Conservation (phyloP, 2,113 vertebrate genomes). For the Bostrychus sinensis region DNA sequence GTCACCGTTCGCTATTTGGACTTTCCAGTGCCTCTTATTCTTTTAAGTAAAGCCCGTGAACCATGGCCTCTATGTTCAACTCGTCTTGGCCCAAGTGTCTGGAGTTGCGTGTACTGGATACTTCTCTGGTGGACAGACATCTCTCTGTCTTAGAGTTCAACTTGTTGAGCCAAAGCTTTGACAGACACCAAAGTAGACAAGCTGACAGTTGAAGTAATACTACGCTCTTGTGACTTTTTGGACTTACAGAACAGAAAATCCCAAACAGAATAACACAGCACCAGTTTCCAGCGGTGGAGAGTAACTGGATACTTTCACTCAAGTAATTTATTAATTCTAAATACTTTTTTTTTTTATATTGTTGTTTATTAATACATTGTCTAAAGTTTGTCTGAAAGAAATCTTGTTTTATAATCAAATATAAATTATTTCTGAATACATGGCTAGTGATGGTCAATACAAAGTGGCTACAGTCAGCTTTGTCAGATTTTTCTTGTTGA, state of each 20-base stretch:
- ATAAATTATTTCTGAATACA: neutral
- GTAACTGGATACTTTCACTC: too few species aligned
- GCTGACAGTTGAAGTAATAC: conserved; percentile 44
- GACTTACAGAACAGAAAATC: conserved; percentile 15
- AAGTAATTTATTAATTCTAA: too few species aligned
- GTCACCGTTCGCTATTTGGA: neutral
- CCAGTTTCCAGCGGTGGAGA: too few species aligned
- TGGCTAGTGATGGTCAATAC: neutral
- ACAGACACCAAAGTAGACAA: conserved; percentile 44
- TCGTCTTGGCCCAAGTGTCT: conserved; percentile 45
- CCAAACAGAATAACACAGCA: too few species aligned
- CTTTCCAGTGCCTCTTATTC: conserved; percentile 16
- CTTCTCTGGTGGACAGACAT: conserved; percentile 57
- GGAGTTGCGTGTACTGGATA: conserved; percentile 30
- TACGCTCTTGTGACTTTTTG: conserved; percentile 20
- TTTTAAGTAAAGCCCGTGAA: conserved; percentile 37
- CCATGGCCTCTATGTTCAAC: conserved; percentile 40
- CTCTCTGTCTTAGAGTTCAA: conserved; percentile 46
- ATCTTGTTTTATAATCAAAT: too few species aligned
- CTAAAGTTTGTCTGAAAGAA: too few species aligned
- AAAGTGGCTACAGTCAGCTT: neutral
- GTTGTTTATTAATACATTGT: too few species aligned
- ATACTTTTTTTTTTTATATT: too few species aligned
- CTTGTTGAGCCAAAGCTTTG: conserved; percentile 46
- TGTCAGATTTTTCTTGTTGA: conserved; percentile 9